A percentile compares a stretch with the other conserved stretches of the same genome.
Evolutionary conservation across 1,140 invertebrate species (phyloP).

Genomic region (Bombus sibiricus): DNA sequence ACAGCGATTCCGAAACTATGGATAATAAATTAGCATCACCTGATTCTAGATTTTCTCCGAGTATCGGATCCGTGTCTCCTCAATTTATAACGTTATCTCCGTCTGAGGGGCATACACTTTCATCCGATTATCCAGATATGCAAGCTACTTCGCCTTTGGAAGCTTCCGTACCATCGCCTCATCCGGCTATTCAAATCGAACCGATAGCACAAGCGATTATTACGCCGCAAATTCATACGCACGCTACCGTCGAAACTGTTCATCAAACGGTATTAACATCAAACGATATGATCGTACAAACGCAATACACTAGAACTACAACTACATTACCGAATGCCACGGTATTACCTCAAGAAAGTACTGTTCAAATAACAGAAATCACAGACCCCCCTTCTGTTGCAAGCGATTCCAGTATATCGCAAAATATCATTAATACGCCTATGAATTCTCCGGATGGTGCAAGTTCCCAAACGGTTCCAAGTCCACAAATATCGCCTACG

Average conservation of each 20-base stretch:
- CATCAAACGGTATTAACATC: slow-evolving; percentile 81
- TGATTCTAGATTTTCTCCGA: slow-evolving; percentile 74
- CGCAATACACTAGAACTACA: slow-evolving; percentile 79
- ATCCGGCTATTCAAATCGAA: slow-evolving; percentile 77
- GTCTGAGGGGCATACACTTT: slow-evolving; percentile 76
- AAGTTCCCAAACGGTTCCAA: slow-evolving; percentile 68
- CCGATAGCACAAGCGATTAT: slow-evolving; percentile 79
- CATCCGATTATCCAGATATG: slow-evolving; percentile 75
- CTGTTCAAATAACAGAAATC: slow-evolving; percentile 78
- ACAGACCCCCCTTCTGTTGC: slow-evolving; percentile 66
- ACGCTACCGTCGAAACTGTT: slow-evolving; percentile 79
- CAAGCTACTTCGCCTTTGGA: slow-evolving; percentile 78
- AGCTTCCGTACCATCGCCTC: slow-evolving; percentile 77
- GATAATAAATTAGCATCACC: slow-evolving; percentile 77
- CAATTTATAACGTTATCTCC: slow-evolving; percentile 77
- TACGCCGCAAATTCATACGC: slow-evolving; percentile 78
- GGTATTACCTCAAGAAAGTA: slow-evolving; percentile 77
- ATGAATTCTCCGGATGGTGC: slow-evolving; percentile 66
- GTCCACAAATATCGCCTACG: slow-evolving; percentile 66
- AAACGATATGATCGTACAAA: slow-evolving; percentile 80
- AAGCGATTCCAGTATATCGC: slow-evolving; percentile 58
- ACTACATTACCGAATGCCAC: slow-evolving; percentile 78
- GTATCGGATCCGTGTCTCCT: slow-evolving; percentile 72
- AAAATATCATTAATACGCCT: slow-evolving; percentile 54
- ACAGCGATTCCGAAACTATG: slow-evolving; percentile 87